Percentiles rank a stretch among this genome's conserved stretches.
Evolutionary conservation across 2,113 vertebrate genomes (phyloP).

Genomic region (Puffinus mauretanicus): DNA sequence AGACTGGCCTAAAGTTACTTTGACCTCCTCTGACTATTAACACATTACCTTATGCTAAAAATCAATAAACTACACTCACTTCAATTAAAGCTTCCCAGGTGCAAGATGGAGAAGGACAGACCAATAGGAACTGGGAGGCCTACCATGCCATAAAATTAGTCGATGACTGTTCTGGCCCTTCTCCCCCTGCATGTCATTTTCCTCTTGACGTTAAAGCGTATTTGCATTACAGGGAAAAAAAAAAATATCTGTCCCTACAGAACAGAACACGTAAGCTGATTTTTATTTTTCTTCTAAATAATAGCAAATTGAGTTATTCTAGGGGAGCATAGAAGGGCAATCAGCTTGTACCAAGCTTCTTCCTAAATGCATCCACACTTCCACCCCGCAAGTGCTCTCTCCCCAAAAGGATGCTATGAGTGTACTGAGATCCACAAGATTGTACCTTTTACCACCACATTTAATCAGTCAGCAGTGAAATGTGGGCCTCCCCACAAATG

Average conservation of each 20-base stretch:
- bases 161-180: background rate
- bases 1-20: background rate
- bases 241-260: background rate
- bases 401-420: background rate
- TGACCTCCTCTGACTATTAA: background rate
- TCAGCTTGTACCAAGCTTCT: background rate
- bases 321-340: background rate
- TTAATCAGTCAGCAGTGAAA: background rate
- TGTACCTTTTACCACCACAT: background rate
- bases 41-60: background rate
- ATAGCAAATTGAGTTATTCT: background rate
- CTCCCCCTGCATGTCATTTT: background rate
- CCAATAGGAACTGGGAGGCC: background rate
- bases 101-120: background rate
- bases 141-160: background rate
- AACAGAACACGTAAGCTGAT: background rate
- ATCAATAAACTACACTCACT: background rate
- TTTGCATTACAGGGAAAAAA: background rate
- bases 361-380: background rate
- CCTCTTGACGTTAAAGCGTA: background rate
- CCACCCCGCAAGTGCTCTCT: background rate
- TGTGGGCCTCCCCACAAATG: rapidly evolving
- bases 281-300: background rate
- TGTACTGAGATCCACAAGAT: background rate
- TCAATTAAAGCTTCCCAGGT: background rate